phyloP scores from a whole-genome alignment of 1,140 invertebrate genomes.

The Zophobas morio region DNA sequence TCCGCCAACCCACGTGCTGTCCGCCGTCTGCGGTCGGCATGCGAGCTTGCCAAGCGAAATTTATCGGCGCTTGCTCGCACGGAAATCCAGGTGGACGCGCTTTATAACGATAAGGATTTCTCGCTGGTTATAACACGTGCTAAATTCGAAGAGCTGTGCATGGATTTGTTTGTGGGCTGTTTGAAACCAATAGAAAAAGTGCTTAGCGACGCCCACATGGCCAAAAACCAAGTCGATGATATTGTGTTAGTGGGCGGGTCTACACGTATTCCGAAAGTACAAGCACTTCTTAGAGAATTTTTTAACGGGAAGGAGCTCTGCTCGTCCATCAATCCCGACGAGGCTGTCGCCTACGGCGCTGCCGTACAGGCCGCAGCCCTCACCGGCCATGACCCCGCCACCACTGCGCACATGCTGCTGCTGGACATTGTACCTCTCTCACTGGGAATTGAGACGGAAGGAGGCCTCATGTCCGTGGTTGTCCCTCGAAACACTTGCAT shows the following conservation, averaged over 20 bases:
- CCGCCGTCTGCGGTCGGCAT: constrained; percentile 81
- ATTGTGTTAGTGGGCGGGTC: constrained; percentile 80
- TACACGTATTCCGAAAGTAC: constrained; percentile 78
- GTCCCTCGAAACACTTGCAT: constrained; percentile 78
- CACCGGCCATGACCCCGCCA: constrained; percentile 66
- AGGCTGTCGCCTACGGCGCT: constrained; percentile 81
- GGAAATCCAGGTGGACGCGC: constrained; percentile 81
- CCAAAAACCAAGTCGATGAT: constrained; percentile 76
- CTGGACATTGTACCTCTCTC: constrained; percentile 72
- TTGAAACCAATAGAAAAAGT: constrained; percentile 81
- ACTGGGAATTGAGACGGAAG: constrained; percentile 73
- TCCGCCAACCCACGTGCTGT: constrained; percentile 69
- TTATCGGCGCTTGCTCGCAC: constrained; percentile 82
- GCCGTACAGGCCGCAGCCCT: constrained; percentile 75
- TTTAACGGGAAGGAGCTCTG: constrained; percentile 79
- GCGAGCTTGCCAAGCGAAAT: constrained; percentile 84
- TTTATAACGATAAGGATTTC: constrained; percentile 74
- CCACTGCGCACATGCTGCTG: constrained; percentile 70
- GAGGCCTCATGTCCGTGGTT: constrained; percentile 75
- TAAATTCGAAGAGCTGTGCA: constrained; percentile 78
- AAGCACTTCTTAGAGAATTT: constrained; percentile 77
- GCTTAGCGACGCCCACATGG: constrained; percentile 78
- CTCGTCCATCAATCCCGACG: constrained; percentile 78
- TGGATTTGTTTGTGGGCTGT: constrained; percentile 76
- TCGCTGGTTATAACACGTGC: constrained; percentile 76